Percentiles rank a stretch among this genome's conserved stretches.
Conservation (phyloP, 2,113 vertebrate species). For the Proterorhinus semilunaris region DNA sequence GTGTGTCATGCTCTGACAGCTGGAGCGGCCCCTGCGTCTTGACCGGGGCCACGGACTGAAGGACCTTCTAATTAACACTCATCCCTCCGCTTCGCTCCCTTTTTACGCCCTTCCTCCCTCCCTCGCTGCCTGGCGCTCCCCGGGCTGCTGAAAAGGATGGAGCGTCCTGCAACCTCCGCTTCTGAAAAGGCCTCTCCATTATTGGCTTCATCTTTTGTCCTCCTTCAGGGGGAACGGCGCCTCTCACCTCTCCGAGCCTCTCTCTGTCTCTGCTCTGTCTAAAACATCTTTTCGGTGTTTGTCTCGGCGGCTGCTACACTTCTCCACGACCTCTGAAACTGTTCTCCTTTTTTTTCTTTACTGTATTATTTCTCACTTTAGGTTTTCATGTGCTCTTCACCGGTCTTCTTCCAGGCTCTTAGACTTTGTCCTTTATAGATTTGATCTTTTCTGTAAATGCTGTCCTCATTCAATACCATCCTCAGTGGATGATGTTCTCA, state of each 20-base stretch:
- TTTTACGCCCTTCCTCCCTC: slow-evolving; percentile 47
- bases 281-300: slow-evolving; percentile 38
- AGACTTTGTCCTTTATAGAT: background rate
- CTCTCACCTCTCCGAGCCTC: slow-evolving; percentile 64
- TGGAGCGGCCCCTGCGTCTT: slow-evolving; percentile 76
- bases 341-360: slow-evolving; percentile 9
- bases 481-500: background rate
- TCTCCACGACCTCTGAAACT: slow-evolving; percentile 51
- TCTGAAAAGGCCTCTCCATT: slow-evolving; percentile 75
- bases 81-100: slow-evolving; percentile 68
- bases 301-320: slow-evolving; percentile 22
- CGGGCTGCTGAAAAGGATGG: slow-evolving; percentile 59
- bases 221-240: slow-evolving; percentile 60
- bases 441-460: background rate
- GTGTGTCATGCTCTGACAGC: slow-evolving; percentile 81
- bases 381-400: slow-evolving; percentile 19
- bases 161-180: slow-evolving; percentile 60
- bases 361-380: slow-evolving; percentile 14
- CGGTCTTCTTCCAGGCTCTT: slow-evolving; percentile 13
- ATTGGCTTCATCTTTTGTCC: slow-evolving; percentile 72
- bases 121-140: slow-evolving; percentile 45
- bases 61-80: slow-evolving; percentile 84
- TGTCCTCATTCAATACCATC: background rate
- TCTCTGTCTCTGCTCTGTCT: slow-evolving; percentile 34
- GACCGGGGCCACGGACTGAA: slow-evolving; percentile 77